Conservation (phyloP, 2,113 vertebrate species). For the Garra rufa region DNA sequence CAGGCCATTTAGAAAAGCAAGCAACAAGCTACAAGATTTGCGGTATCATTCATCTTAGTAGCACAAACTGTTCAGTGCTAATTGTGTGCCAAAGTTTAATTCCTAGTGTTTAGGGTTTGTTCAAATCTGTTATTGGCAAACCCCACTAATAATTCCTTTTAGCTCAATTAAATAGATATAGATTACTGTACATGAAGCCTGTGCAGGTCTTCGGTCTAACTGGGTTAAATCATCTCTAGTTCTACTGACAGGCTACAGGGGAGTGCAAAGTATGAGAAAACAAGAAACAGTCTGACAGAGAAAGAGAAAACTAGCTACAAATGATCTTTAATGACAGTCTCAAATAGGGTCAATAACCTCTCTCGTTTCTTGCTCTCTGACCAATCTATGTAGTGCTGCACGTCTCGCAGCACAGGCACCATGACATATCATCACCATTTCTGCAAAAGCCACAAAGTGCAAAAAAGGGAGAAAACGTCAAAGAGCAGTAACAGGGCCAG, state of each 20-base stretch:
- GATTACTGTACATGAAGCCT: background rate
- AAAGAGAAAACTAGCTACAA: background rate
- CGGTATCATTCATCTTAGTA: background rate
- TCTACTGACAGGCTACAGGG: background rate
- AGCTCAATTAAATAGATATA: background rate
- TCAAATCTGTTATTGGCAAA: background rate
- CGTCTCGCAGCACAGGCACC: constrained; percentile 24
- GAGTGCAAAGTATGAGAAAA: background rate
- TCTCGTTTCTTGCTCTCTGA: constrained; percentile 44
- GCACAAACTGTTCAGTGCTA: background rate
- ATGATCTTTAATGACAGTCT: background rate
- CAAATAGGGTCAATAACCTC: constrained; percentile 34
- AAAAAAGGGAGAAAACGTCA: constrained; percentile 49
- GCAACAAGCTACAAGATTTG: background rate
- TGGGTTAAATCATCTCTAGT: background rate
- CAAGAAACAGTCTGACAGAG: constrained; percentile 9
- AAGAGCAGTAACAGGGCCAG: constrained; percentile 45
- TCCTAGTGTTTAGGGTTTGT: background rate
- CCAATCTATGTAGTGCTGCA: constrained; percentile 56
- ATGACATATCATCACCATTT: constrained; percentile 47
- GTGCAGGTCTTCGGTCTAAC: background rate
- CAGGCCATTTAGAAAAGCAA: background rate
- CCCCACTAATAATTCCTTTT: background rate
- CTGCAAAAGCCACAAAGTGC: constrained; percentile 55
- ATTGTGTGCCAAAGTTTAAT: background rate